Conservation (phyloP, 1,140 invertebrate species). For the Telenomus remus region DNA sequence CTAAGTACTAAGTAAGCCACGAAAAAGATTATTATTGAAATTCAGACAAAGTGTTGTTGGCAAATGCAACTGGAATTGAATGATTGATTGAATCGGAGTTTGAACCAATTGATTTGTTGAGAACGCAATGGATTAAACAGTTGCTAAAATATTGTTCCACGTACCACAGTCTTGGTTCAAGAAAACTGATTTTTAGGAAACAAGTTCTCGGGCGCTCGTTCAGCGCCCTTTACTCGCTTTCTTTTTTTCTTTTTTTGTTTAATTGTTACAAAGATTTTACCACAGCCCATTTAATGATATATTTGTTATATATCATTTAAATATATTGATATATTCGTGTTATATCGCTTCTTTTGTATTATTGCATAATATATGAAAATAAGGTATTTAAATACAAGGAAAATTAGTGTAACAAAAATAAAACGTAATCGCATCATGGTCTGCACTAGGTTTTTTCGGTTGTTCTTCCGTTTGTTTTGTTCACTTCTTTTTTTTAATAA, state of each 20-base stretch:
- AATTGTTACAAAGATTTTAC: slow-evolving; percentile 68
- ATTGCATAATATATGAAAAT: slow-evolving; percentile 59
- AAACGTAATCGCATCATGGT: too few species aligned
- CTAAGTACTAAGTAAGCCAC: too few species aligned
- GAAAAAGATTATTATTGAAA: too few species aligned
- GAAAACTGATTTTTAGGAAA: slow-evolving; percentile 5
- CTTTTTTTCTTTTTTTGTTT: slow-evolving; percentile 31
- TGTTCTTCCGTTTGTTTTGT: too few species aligned
- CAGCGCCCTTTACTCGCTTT: slow-evolving; percentile 14
- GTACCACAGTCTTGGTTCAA: slow-evolving; percentile 23
- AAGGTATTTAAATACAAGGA: slow-evolving; percentile 39
- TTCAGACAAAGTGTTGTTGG: too few species aligned
- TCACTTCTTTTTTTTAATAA: too few species aligned
- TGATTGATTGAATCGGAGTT: too few species aligned
- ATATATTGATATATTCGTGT: slow-evolving; percentile 57
- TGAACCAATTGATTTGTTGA: too few species aligned
- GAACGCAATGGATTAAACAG: slow-evolving; percentile 4
- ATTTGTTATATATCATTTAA: slow-evolving; percentile 61
- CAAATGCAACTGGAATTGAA: slow-evolving; percentile 1
- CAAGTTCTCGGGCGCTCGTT: not conserved
- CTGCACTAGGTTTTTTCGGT: too few species aligned
- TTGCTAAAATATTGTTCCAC: slow-evolving; percentile 42
- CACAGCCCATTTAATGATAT: slow-evolving; percentile 74
- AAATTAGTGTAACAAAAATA: too few species aligned
- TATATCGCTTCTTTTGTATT: slow-evolving; percentile 38